Conservation (phyloP, 2,888 invertebrate genomes). For the Cepaea hortensis region DNA sequence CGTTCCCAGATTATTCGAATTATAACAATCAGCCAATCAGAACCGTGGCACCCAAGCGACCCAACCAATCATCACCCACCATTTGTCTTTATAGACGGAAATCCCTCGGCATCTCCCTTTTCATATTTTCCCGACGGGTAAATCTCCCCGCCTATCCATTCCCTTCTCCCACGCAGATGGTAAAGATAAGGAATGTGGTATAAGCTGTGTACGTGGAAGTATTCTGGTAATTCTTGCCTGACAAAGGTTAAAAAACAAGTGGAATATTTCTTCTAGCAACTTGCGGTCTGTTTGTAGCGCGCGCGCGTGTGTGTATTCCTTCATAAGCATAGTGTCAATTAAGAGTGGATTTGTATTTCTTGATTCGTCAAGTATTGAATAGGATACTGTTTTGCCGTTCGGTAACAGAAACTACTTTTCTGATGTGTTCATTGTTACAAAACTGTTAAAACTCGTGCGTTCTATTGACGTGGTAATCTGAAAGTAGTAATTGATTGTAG, state of each 20-base stretch:
- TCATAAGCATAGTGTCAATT: too few relatives aligned
- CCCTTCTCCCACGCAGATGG: background rate
- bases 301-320: too few relatives aligned
- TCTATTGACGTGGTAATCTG: too few relatives aligned
- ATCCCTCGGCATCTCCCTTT: background rate
- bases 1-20: background rate
- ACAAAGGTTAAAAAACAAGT: too few relatives aligned
- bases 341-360: too few relatives aligned
- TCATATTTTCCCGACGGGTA: too few relatives aligned
- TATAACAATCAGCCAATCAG: slow-evolving; percentile 1
- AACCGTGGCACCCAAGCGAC: background rate
- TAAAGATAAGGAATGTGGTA: background rate
- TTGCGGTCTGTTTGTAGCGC: background rate
- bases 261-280: background rate
- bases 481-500: too few relatives aligned
- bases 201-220: background rate
- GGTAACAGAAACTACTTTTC: too few relatives aligned
- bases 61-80: background rate
- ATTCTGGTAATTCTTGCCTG: background rate
- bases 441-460: too few relatives aligned
- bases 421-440: too few relatives aligned
- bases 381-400: too few relatives aligned
- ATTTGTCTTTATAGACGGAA: background rate
- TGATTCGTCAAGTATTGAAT: too few relatives aligned
- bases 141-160: background rate